Conservation (phyloP, 1,140 invertebrate species). For the Lithobius niger region DNA sequence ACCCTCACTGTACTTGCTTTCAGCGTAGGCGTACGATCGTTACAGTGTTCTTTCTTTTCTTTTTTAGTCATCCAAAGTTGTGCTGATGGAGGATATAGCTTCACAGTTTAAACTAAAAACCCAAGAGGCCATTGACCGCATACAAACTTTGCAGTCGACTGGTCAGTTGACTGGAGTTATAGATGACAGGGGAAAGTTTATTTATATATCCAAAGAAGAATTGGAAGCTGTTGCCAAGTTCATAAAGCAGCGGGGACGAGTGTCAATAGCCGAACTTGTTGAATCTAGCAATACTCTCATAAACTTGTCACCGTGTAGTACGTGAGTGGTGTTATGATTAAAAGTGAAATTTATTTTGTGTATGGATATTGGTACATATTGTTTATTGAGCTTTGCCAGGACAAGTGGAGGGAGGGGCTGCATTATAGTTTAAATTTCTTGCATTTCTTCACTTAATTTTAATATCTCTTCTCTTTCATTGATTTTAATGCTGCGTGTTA, state of each 20-base stretch:
- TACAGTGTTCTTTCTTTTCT: constrained; percentile 15
- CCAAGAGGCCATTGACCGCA: constrained; percentile 66
- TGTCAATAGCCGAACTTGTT: constrained; percentile 82
- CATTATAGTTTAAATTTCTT: too few species aligned
- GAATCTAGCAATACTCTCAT: constrained; percentile 90
- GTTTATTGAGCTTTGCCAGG: too few species aligned
- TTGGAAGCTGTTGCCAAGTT: constrained; percentile 87
- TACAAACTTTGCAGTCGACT: constrained; percentile 67
- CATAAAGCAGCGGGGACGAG: constrained; percentile 83
- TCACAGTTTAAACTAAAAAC: constrained; percentile 87
- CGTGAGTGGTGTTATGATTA: too few species aligned
- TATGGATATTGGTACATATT: too few species aligned
- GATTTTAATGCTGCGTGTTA: too few species aligned
- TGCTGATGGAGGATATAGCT: constrained; percentile 85
- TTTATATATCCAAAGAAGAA: constrained; percentile 88
- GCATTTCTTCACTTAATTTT: too few species aligned
- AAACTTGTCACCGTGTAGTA: constrained; percentile 52
- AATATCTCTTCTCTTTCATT: too few species aligned
- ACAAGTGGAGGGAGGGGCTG: too few species aligned
- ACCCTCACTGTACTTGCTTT: too few species aligned
- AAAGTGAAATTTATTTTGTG: too few species aligned
- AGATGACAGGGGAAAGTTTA: constrained; percentile 98
- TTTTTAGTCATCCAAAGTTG: constrained; percentile 68
- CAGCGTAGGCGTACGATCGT: neutral
- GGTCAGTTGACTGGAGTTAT: constrained; percentile 71